Base-by-base conservation (phyloP, 2,797 vertebrate genomes). In the Coluber constrictor region DNA sequence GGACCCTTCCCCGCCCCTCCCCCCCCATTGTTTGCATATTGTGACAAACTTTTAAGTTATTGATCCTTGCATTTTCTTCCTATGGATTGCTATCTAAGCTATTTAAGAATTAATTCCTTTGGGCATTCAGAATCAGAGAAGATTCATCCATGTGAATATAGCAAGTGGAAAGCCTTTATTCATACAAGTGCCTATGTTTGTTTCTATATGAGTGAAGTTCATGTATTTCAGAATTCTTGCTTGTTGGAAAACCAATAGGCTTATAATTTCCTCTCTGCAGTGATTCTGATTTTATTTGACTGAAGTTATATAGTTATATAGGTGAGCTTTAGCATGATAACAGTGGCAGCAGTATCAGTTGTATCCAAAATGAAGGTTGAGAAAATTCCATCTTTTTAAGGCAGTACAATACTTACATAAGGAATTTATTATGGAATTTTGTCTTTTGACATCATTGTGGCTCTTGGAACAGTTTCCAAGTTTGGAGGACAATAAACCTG, bases 1-100 rank as follows among this genome's bases (percentile, higher is more conserved):
- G n/a, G 15, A 16, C 3, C 15, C 6, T 70, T 15, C 4, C 0
- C 15, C 13, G 37, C 66, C 32, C 6, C 9, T 5, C 0, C 15
- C 13, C 13, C 66, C 32, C 6, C 20, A 18, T 74, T 74, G 16
- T 74, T 74, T 70, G 32, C 63, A 70, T 70, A 32, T 2, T 70
- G 15, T 74, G 2, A 74, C 66, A 74, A 74, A 37, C 6, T 15
- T 70, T 74, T 16, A 32, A 74, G 66, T 74, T 32, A 74, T 32
- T 32, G n/a, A 74, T 74, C 66, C 66, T 74, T 74, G 70, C 8
- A 37, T 43, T 37, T 37, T 37, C 32, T 74, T 16, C 32, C 32
- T 20, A 20, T 37, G 32, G 70, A 74, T 79, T 23, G 16, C 18
- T 54, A 10, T 54, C 51, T 9, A 54, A 54, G 1, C 70, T 79